phyloP scores from a whole-genome alignment of 1,140 invertebrate genomes.

The Tetranychus cinnabarinus region DNA sequence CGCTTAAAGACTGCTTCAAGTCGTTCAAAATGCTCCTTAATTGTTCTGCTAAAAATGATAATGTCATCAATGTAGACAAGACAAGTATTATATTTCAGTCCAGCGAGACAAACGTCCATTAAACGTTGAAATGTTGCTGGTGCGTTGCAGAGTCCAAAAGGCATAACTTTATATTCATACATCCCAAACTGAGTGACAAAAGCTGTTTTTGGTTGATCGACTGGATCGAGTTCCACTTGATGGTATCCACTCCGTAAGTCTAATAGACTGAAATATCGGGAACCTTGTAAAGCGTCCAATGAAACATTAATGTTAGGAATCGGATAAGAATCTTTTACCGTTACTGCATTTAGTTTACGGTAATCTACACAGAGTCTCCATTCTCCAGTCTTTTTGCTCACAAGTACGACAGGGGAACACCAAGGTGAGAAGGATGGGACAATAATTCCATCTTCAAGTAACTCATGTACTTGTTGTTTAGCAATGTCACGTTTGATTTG shows the following conservation, averaged over 20 bases:
- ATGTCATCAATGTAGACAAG: conserved; percentile 16
- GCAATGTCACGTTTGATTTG: neutral
- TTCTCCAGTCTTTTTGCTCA: neutral
- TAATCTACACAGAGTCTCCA: neutral
- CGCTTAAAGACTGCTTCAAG: conserved; percentile 13
- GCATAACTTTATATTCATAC: conserved; percentile 11
- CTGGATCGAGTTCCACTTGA: conserved; percentile 20
- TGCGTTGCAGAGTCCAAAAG: conserved; percentile 13
- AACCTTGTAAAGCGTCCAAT: neutral
- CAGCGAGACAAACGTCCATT: conserved; percentile 11
- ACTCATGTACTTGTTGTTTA: neutral
- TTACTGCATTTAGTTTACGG: neutral
- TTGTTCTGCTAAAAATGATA: conserved; percentile 11
- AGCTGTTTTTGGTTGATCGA: conserved; percentile 5
- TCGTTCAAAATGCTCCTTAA: conserved; percentile 12
- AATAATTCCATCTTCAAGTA: neutral
- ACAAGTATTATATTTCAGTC: conserved; percentile 1
- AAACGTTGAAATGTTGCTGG: conserved; percentile 13
- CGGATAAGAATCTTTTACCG: neutral
- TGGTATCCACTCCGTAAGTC: conserved; percentile 26
- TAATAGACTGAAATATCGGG: neutral
- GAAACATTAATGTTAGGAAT: neutral
- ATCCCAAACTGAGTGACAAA: conserved; percentile 3
- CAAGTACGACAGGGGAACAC: neutral
- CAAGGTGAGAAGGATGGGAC: neutral